phyloP scores from a whole-genome alignment of 2,797 vertebrate genomes.

The Acridotheres tristis region DNA sequence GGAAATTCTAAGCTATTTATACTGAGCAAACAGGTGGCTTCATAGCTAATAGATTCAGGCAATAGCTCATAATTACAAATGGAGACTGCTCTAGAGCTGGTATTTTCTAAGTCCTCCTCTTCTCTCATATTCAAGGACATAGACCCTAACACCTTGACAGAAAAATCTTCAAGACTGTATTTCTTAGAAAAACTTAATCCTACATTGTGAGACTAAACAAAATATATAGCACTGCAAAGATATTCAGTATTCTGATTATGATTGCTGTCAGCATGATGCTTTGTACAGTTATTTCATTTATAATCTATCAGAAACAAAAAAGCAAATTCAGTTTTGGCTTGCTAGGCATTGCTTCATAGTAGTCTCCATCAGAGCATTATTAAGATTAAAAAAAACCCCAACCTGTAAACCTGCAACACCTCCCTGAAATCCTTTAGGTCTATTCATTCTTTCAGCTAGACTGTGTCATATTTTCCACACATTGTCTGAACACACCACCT shows the following conservation, averaged over 20 bases:
- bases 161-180: background rate
- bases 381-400: background rate
- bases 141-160: background rate
- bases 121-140: conserved; percentile 30
- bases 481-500: background rate
- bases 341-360: background rate
- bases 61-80: conserved; percentile 53
- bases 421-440: background rate
- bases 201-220: background rate
- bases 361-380: background rate
- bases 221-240: background rate
- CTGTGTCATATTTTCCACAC: background rate
- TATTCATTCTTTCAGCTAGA: background rate
- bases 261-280: background rate
- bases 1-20: conserved; percentile 59
- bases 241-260: background rate
- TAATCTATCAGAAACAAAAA: background rate
- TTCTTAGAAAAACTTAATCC: background rate
- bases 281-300: background rate
- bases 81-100: background rate
- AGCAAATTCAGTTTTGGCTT: background rate
- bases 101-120: background rate
- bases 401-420: background rate
- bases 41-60: conserved; percentile 24
- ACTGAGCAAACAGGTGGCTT: conserved; percentile 49